A percentile compares a stretch with the other conserved stretches of the same genome.
Evolutionary conservation across 1,140 invertebrate species (phyloP).

Genomic region (Pristionchus pacificus): DNA sequence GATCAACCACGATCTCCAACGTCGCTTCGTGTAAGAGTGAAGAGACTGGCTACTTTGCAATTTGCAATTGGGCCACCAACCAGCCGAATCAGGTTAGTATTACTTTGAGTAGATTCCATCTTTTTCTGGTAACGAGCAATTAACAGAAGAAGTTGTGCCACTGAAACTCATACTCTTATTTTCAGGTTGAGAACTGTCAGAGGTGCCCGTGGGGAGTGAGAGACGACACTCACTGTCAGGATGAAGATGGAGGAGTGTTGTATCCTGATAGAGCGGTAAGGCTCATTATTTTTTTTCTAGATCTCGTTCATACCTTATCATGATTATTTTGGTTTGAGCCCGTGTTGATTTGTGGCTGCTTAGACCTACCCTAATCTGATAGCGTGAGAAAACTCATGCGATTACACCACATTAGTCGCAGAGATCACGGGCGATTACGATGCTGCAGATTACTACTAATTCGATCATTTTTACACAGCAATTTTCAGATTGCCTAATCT

Average conservation of each 20-base stretch:
- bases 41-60: not conserved
- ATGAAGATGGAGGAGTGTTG: slow-evolving; percentile 44
- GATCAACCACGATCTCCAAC: slow-evolving; percentile 30
- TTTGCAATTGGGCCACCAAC: not conserved
- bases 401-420: too few relatives aligned
- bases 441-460: too few relatives aligned
- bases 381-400: too few relatives aligned
- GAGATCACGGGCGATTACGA: too few relatives aligned
- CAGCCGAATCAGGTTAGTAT: slow-evolving; percentile 4
- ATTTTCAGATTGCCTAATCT: too few relatives aligned
- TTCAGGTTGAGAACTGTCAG: slow-evolving; percentile 44
- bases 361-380: too few relatives aligned
- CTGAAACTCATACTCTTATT: not conserved
- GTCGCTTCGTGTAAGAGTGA: slow-evolving; percentile 22
- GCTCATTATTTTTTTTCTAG: slow-evolving; percentile 12
- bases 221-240: slow-evolving; percentile 47
- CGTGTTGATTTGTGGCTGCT: not conserved
- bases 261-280: slow-evolving; percentile 42
- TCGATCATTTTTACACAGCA: too few relatives aligned
- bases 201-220: slow-evolving; percentile 53
- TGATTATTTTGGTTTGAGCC: not conserved
- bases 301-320: too few relatives aligned
- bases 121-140: too few relatives aligned
- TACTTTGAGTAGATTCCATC: too few relatives aligned
- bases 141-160: too few relatives aligned